Conservation (phyloP, 1,140 invertebrate genomes). For the Drosophila grimshawi region DNA sequence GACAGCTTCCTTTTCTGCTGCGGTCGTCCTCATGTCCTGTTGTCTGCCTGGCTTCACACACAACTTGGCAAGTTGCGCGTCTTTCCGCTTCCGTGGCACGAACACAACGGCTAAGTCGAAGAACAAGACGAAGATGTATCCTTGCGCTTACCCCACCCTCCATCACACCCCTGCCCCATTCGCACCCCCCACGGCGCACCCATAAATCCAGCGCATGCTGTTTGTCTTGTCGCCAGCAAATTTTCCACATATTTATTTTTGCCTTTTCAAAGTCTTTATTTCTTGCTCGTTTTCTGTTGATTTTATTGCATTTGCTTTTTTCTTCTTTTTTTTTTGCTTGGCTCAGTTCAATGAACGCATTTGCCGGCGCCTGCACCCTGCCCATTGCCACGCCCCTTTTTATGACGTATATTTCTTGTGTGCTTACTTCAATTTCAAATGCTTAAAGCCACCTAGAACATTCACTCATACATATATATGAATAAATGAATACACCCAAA, state of each 20-base stretch:
- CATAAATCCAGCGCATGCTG: slow-evolving; percentile 64
- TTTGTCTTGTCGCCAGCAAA: slow-evolving; percentile 59
- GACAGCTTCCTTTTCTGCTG: slow-evolving; percentile 73
- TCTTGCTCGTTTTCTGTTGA: slow-evolving; percentile 39
- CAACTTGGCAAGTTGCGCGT: slow-evolving; percentile 69
- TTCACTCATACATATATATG: background rate
- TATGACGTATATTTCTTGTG: slow-evolving; percentile 29
- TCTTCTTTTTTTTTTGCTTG: slow-evolving; percentile 14
- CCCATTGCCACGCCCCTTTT: background rate
- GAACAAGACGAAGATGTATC: background rate
- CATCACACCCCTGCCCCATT: background rate
- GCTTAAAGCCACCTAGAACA: slow-evolving; percentile 40
- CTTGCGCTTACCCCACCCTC: background rate
- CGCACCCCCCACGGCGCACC: slow-evolving; percentile 27
- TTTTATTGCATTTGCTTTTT: slow-evolving; percentile 64
- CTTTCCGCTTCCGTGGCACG: slow-evolving; percentile 70
- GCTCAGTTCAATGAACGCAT: slow-evolving; percentile 78
- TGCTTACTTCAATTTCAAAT: slow-evolving; percentile 74
- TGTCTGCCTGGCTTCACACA: slow-evolving; percentile 40
- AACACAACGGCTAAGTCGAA: slow-evolving; percentile 4
- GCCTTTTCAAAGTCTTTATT: slow-evolving; percentile 43
- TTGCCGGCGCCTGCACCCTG: slow-evolving; percentile 70
- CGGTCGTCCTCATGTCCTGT: slow-evolving; percentile 45
- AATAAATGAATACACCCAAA: background rate
- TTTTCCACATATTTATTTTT: slow-evolving; percentile 63